Evolutionary conservation across 2,113 vertebrate genomes (phyloP).

Genomic region (Callaeas wilsoni): DNA sequence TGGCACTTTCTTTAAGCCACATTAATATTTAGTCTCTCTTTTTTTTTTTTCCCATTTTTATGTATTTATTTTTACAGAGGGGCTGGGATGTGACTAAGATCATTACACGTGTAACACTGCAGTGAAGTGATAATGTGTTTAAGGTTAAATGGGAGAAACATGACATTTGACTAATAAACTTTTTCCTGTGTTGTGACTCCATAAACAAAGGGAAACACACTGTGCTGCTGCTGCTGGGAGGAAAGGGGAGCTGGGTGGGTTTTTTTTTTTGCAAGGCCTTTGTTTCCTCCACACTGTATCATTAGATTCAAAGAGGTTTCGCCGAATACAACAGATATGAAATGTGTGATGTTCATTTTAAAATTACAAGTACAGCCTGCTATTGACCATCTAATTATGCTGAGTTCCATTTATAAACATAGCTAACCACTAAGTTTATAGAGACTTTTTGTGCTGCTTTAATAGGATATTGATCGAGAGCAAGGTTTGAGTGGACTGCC

Average conservation of each 20-base stretch:
- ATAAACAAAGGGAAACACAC: slow-evolving; percentile 50
- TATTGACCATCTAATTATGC: slow-evolving; percentile 90
- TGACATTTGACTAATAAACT: slow-evolving; percentile 35
- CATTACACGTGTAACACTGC: slow-evolving; percentile 18
- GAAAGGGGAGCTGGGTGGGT: background rate
- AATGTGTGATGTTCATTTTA: slow-evolving; percentile 76
- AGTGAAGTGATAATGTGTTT: slow-evolving; percentile 38
- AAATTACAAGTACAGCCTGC: slow-evolving; percentile 78
- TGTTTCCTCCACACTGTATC: slow-evolving; percentile 11
- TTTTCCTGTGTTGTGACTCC: slow-evolving; percentile 55
- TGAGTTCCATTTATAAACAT: slow-evolving; percentile 90
- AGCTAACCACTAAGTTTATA: slow-evolving; percentile 89
- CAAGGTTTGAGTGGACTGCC: slow-evolving; percentile 92
- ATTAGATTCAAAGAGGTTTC: slow-evolving; percentile 11
- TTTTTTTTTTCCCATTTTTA: background rate
- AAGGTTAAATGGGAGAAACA: slow-evolving; percentile 51
- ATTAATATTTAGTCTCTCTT: slow-evolving; percentile 19
- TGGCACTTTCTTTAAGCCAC: slow-evolving; percentile 3
- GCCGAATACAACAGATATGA: slow-evolving; percentile 60
- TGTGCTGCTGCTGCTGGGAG: background rate
- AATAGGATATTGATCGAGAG: slow-evolving; percentile 99
- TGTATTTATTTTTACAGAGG: slow-evolving; percentile 36
- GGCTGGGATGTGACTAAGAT: slow-evolving; percentile 39
- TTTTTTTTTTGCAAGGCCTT: background rate
- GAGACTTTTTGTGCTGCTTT: slow-evolving; percentile 91